These are phyloP conservation scores for Nesoenas mayeri DNA, from an alignment of 2,113 vertebrate species.

Conservation along the genomic window DNA sequence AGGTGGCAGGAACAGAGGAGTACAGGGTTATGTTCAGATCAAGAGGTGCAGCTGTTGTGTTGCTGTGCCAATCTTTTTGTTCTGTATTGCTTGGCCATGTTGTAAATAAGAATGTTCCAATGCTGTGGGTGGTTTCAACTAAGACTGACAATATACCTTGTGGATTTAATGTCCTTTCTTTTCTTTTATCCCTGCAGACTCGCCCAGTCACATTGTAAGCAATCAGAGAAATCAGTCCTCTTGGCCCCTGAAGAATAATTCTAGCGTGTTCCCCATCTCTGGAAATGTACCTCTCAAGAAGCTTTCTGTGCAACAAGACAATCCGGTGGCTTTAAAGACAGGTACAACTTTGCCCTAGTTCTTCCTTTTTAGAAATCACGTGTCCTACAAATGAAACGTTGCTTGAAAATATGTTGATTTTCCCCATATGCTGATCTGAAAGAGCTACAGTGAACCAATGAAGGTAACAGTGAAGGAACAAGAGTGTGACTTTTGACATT, in stretches of 20 bases:
- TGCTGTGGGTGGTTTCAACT: background rate
- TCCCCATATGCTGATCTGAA: background rate
- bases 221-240: constrained; percentile 69
- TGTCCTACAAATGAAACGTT: background rate
- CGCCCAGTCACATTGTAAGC: constrained; percentile 76
- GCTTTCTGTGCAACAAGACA: constrained; percentile 28
- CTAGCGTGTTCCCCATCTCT: constrained; percentile 42
- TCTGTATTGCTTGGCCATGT: background rate
- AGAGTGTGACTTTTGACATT: background rate
- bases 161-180: background rate
- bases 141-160: background rate
- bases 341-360: background rate
- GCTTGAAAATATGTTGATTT: background rate
- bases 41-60: background rate
- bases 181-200: constrained; percentile 70
- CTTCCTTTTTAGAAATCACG: background rate
- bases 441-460: background rate
- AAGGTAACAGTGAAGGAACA: background rate
- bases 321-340: constrained; percentile 24
- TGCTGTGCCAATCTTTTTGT: background rate
- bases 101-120: background rate
- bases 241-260: constrained; percentile 53
- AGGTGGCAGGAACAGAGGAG: background rate
- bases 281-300: background rate
- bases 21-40: background rate